These are phyloP conservation scores for Lacerta bilineata DNA, from an alignment of 2,797 vertebrate species.

Conservation along the genomic window DNA sequence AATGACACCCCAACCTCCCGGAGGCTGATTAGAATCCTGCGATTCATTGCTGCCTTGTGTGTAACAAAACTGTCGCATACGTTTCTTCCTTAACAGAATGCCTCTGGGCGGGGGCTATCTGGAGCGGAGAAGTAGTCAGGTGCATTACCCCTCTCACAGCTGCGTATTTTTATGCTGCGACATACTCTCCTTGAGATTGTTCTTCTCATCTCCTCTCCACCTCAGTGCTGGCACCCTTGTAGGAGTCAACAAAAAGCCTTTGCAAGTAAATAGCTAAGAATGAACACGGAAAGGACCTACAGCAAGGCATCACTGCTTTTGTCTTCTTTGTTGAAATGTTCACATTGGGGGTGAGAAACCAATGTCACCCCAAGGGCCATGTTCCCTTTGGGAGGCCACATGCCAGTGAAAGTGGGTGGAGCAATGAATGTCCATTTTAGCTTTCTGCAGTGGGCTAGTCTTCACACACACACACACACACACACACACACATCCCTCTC, in stretches of 20 bases:
- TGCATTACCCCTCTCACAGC: not conserved
- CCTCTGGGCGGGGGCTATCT: not conserved
- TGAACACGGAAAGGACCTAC: too few relatives aligned
- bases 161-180: not conserved
- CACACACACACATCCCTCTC: too few relatives aligned
- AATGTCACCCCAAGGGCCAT: too few relatives aligned
- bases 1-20: not conserved
- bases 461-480: too few relatives aligned
- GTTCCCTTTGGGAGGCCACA: too few relatives aligned
- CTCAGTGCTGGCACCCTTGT: not conserved
- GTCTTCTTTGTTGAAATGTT: too few relatives aligned
- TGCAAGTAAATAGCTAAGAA: not conserved
- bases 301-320: too few relatives aligned
- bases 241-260: not conserved
- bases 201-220: not conserved
- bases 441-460: too few relatives aligned
- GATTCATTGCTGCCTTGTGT: not conserved
- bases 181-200: not conserved
- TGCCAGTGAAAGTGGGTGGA: too few relatives aligned
- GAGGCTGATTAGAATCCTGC: not conserved
- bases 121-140: not conserved
- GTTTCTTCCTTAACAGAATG: not conserved
- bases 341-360: too few relatives aligned
- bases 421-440: too few relatives aligned
- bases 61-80: not conserved